Base-by-base conservation (phyloP, 2,113 vertebrate genomes). In the Pogona vitticeps region DNA sequence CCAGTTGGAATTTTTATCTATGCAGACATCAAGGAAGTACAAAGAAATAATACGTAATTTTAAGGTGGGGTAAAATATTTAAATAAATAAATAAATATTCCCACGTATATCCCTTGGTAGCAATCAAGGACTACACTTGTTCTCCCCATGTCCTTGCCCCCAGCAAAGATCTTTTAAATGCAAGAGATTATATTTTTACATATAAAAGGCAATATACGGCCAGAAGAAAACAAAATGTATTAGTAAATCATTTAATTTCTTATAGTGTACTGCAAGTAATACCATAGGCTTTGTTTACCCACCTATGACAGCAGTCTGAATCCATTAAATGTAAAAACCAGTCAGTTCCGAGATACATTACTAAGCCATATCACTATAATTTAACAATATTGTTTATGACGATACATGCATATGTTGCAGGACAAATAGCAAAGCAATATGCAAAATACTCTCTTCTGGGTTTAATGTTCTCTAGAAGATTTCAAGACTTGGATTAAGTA, bases 1-100 rank as follows among this genome's bases (percentile, higher is more conserved):
- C 6, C 13, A 28, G 20, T 31, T 56, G 40, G 0, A 13, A 0
- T 8, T 20, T 4, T 1, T 1, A 42, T 23, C 28, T 10, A 9
- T 1, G 0, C 33, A 10, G 58, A 26, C 9, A 1, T 0, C 1
- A 26, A 1, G 28, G 18, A 56, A 23, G 14, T 12, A 5, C 26
- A 58, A 18, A 10, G 6, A 26, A 26, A n/a, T n/a, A n/a, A n/a
- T n/a, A n/a, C n/a, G n/a, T n/a, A n/a, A n/a, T n/a, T n/a, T n/a
- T n/a, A n/a, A n/a, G n/a, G n/a, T n/a, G n/a, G n/a, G n/a, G n/a
- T n/a, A n/a, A n/a, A n/a, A n/a, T n/a, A n/a, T n/a, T n/a, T n/a
- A n/a, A n/a, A n/a, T n/a, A n/a, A n/a, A n/a, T n/a, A n/a, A n/a
- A n/a, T n/a, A n/a, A n/a, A n/a, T n/a, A n/a, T n/a, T n/a, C n/a